These are phyloP conservation scores for Scylla paramamosain DNA, from an alignment of 1,140 invertebrate genomes.

Conservation along the genomic window DNA sequence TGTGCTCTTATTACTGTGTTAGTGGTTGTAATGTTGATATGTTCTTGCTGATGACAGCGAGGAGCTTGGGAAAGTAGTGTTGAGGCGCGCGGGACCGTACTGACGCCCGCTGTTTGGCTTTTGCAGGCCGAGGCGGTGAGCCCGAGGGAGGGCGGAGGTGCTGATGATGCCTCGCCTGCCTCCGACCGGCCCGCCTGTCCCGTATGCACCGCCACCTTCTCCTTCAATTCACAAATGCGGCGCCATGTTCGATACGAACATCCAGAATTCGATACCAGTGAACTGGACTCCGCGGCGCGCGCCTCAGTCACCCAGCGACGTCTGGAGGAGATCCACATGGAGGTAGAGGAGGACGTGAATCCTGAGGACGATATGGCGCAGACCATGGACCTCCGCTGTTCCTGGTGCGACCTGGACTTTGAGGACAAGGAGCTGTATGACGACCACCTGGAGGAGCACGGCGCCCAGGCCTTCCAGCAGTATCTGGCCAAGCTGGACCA, in stretches of 20 bases:
- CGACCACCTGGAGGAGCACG: conserved; percentile 64
- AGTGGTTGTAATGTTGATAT: neutral
- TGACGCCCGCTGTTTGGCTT: conserved; percentile 71
- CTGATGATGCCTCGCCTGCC: conserved; percentile 43
- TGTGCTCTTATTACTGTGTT: too few species aligned
- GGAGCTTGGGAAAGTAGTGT: neutral
- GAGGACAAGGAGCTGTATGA: conserved; percentile 60
- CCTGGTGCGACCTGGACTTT: conserved; percentile 65
- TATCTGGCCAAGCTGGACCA: conserved; percentile 42
- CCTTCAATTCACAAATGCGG: conserved; percentile 63
- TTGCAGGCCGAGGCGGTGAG: conserved; percentile 69
- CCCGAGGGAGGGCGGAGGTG: conserved; percentile 59
- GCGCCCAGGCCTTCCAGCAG: conserved; percentile 35
- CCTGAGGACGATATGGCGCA: conserved; percentile 26
- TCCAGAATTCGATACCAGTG: conserved; percentile 60
- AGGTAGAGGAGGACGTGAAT: conserved; percentile 38
- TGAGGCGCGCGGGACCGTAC: conserved; percentile 54
- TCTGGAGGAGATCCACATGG: conserved; percentile 53
- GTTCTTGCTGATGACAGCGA: neutral
- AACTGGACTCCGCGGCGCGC: conserved; percentile 16
- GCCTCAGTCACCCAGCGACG: neutral
- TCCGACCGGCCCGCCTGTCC: conserved; percentile 61
- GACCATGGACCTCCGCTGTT: conserved; percentile 44
- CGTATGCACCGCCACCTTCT: conserved; percentile 61
- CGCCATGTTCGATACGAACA: conserved; percentile 70